Base-by-base conservation (phyloP, 2,113 vertebrate species). In the Leptobrachium ailaonicum region DNA sequence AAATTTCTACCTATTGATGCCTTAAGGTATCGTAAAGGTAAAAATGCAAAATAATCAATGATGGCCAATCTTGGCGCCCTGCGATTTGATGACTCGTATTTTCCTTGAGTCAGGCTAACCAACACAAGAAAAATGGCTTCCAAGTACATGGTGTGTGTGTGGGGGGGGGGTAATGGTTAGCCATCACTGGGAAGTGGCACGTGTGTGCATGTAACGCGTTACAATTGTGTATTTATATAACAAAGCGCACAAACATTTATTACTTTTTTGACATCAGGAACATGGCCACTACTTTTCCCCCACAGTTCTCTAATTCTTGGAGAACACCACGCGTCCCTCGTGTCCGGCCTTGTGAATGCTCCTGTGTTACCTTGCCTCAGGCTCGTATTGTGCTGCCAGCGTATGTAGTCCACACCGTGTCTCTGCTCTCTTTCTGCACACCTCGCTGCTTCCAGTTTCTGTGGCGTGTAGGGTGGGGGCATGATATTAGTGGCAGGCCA, bases 401-500 rank as follows among this genome's bases (percentile, higher is more conserved):
- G 50, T 66, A 11, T 13, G 43, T 41, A 41, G 47, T 50, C 47
- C 47, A 50, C 8, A 50, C 47, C 4, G 47, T 60, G 56, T 60
- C 56, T 60, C 6, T 60, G 56, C 56, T 60, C 56, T 60, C 13
- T 41, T 12, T 58, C 13, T 20, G 9, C 44, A 13, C 75, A n/a
- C 70, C 41, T 66, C 69, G 66, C 62, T 58, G 32, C 71, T 73
- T 60, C 56, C 69, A 41, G 58, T 79, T 64, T 67, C 20, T 72
- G 77, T 66, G 67, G 32, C 42, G 20, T 78, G 58, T 41, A 63
- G 79, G 71, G 71, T 68, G 64, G 45, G 56, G 72, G 60, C 54
- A 62, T 74, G 64, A 45, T 73, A 40, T 71, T 78, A 73, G 79
- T 80, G 79, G 79, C 79, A 73, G 79, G 79, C 79, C 79, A 74